Base-by-base conservation (phyloP, 2,888 invertebrate genomes). In the Sphaeridia pumilis region DNA sequence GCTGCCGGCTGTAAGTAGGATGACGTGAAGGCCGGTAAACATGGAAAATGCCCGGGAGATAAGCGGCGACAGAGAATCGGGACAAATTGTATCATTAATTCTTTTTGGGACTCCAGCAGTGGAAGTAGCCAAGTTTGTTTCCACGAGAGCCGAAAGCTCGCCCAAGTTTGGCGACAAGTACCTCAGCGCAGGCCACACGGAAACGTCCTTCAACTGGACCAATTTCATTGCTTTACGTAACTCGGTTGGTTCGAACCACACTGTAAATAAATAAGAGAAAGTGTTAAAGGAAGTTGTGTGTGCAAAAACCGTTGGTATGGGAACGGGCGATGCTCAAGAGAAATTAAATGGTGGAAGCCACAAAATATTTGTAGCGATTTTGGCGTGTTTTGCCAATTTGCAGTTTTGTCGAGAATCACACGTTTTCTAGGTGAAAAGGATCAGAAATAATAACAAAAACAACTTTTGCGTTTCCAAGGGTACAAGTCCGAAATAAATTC, bases 241-340 rank as follows among this genome's bases (percentile, higher is more conserved):
- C 67, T 92, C 92, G 0, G 92, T 90, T 1, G 92, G 89, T 69
- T 93, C 93, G 69, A 82, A 92, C 75, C 88, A 87, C 5, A 89
- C 89, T 82, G 77, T 59, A 80, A 81, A 66, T 45, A 7, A 51
- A 34, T 27, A 45, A 25, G 34, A 28, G 35, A 43, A 10, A 31
- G 14, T 31, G n/a, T n/a, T n/a, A n/a, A n/a, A n/a, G n/a, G n/a
- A n/a, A n/a, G n/a, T n/a, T n/a, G n/a, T n/a, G n/a, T n/a, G n/a
- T n/a, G n/a, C n/a, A 10, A 36, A 34, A n/a, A n/a, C n/a, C n/a
- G n/a, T n/a, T n/a, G n/a, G n/a, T n/a, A n/a, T n/a, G n/a, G n/a
- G n/a, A n/a, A n/a, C n/a, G n/a, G n/a, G n/a, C n/a, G n/a, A n/a
- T n/a, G n/a, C n/a, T n/a, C n/a, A n/a, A n/a, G n/a, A n/a, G n/a